A percentile compares a stretch with the other conserved stretches of the same genome.
Conservation (phyloP, 2,888 invertebrate species). For the Sphaeridia pumilis region DNA sequence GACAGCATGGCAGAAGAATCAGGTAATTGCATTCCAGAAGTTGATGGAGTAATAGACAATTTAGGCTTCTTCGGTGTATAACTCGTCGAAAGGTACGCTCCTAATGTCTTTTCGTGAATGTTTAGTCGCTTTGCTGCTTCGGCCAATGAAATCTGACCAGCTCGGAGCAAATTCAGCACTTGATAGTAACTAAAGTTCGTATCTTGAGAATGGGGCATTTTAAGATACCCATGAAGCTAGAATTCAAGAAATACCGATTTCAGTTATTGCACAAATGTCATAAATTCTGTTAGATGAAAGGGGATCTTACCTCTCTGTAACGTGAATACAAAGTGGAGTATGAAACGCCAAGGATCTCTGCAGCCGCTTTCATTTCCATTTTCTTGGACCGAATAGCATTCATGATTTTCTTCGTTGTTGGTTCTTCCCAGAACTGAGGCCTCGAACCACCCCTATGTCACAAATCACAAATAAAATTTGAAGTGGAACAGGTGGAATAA, state of each 20-base stretch:
- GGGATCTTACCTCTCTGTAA: slow-evolving; percentile 56
- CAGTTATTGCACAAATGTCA: not conserved
- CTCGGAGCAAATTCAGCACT: slow-evolving; percentile 35
- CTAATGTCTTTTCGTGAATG: slow-evolving; percentile 60
- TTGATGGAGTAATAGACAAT: slow-evolving; percentile 29
- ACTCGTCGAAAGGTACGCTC: slow-evolving; percentile 53
- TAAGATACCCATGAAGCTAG: slow-evolving; percentile 35
- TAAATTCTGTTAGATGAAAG: not conserved
- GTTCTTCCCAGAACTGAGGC: slow-evolving; percentile 88
- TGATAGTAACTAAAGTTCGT: slow-evolving; percentile 36
- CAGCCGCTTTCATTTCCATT: slow-evolving; percentile 85
- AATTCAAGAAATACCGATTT: not conserved
- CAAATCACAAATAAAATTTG: slow-evolving; percentile 1
- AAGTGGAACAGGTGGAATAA: not conserved
- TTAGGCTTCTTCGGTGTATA: slow-evolving; percentile 36
- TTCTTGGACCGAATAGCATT: slow-evolving; percentile 81
- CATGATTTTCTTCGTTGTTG: slow-evolving; percentile 75
- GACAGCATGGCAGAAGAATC: slow-evolving; percentile 17
- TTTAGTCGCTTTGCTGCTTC: slow-evolving; percentile 63
- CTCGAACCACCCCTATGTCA: slow-evolving; percentile 50
- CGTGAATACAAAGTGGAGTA: slow-evolving; percentile 82
- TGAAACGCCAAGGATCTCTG: slow-evolving; percentile 76
- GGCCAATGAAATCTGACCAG: slow-evolving; percentile 51
- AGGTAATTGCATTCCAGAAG: slow-evolving; percentile 26
- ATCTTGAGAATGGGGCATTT: slow-evolving; percentile 36